Evolutionary conservation across 2,888 invertebrate genomes (phyloP).

Genomic region (Gisinianus flammeolus): DNA sequence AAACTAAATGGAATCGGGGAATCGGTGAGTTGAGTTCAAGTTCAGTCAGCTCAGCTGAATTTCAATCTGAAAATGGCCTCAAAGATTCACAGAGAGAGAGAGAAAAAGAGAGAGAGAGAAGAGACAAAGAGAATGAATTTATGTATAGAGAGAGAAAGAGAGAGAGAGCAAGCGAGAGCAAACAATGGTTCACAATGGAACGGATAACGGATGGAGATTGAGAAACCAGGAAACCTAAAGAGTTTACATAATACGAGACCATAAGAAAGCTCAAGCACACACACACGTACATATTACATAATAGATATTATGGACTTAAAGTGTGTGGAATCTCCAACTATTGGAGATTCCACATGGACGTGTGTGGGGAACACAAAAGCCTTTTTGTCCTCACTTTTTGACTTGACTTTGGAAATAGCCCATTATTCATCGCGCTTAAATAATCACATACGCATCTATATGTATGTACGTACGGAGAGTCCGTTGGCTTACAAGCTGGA

Average conservation of each 20-base stretch:
- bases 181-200: not conserved
- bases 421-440: conserved; percentile 13
- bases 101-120: not conserved
- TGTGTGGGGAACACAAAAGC: not conserved
- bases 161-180: not conserved
- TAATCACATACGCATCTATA: not conserved
- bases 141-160: not conserved
- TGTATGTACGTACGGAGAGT: not conserved
- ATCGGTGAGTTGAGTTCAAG: not conserved
- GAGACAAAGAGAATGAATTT: not conserved
- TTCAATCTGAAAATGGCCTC: conserved; percentile 13
- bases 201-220: not conserved
- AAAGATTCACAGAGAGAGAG: not conserved
- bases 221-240: not conserved
- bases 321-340: not conserved
- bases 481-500: not conserved
- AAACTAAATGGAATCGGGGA: not conserved
- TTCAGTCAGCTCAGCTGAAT: not conserved
- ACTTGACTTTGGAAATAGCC: conserved; percentile 6
- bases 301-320: not conserved
- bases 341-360: not conserved
- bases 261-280: not conserved
- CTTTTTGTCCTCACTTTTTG: conserved; percentile 16
- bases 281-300: not conserved
- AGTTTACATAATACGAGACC: not conserved